Evolutionary conservation across 1,140 invertebrate species (phyloP), one percentile per base, ranked within the genome.

Genomic region (Aphelenchoides fujianensis): DNA sequence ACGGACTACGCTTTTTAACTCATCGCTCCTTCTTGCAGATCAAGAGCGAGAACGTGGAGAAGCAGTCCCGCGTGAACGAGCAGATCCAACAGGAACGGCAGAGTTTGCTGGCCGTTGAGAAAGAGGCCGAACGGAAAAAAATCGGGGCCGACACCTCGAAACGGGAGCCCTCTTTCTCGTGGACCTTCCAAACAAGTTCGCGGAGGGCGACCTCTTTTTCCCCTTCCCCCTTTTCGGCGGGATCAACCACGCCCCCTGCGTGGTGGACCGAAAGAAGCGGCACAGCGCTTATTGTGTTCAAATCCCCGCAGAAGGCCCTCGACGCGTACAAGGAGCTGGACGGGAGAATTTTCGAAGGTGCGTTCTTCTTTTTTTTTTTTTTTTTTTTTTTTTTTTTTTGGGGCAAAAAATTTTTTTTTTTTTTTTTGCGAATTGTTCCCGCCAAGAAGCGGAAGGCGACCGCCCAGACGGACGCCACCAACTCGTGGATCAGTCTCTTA

Each of bases 401-500:
- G 66, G 23, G 23, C 27, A 19, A 68, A 41, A 53, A 37, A 57
- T 61, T 37, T 41, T 12, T 31, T 3, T 9, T 9, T 55, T 2
- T 67, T 63, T 75, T 85, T 53, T 79, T 88, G 85, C 96, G 96
- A 0, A 87, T 96, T 77, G 90, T 97, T 89, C 83, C 98, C 86
- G 89, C 57, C 82, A 87, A 28, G 87, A 90, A 12, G 79, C 87
- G 36, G 73, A 81, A 23, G 82, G 87, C 68, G 86, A 88, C 53
- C 84, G n/a, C n/a, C n/a, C 87, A 52, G 86, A 88, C 72, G 88
- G 75, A 1, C 37, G 30, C 79, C 32, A 89, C 91, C 0, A 91
- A 95, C 81, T 97, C 94, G 84, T 99, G 96, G 96, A 98, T 98
- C 85, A 90, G 93, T 0, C 83, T 98, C 7, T 99, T 98, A 88